Evolutionary conservation across 1,140 invertebrate genomes (phyloP), one percentile per base, ranked within the genome.

Genomic region (Rhopalosiphum maidis): DNA sequence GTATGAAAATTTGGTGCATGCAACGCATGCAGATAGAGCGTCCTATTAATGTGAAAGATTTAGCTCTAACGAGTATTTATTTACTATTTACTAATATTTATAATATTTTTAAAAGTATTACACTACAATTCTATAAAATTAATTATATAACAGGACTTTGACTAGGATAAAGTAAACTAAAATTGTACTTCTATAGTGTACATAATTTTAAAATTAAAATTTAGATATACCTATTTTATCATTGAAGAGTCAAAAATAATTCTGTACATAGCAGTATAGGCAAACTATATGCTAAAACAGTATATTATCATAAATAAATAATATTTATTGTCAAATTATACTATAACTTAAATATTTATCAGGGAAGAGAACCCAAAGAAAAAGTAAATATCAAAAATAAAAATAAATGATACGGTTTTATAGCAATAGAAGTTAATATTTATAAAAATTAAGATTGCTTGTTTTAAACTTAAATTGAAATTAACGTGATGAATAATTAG

Each of bases 121-220:
- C 30, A n/a, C 18, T 18, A 77, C n/a, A 77, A n/a, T 18, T 77
- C 15, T 77, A 77, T 77, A 77, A 77, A n/a, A 77, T 18, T n/a
- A 77, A 77, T n/a, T 18, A n/a, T n/a, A n/a, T 6, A 77, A 77
- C 30, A 18, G 30, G 15, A 35, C n/a, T 77, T n/a, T 77, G 11
- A 77, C 30, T 6, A n/a, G 5, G 15, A 77, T 77, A 77, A 77
- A n/a, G 11, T 15, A 77, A n/a, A n/a, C 60, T 77, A 77, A 77
- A n/a, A 77, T n/a, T n/a, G 15, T 18, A n/a, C 18, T 77, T 77
- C 30, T 77, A 68, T 68, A 6, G 11, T 77, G 4, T n/a, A 18
- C n/a, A 77, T 77, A 77, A 77, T n/a, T 77, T 77, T 21, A n/a
- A 77, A 68, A 68, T 68, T 68, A n/a, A 68, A n/a, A 77, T 77